phyloP scores from a whole-genome alignment of 1,140 invertebrate genomes.

The Xylocopa sonorina region DNA sequence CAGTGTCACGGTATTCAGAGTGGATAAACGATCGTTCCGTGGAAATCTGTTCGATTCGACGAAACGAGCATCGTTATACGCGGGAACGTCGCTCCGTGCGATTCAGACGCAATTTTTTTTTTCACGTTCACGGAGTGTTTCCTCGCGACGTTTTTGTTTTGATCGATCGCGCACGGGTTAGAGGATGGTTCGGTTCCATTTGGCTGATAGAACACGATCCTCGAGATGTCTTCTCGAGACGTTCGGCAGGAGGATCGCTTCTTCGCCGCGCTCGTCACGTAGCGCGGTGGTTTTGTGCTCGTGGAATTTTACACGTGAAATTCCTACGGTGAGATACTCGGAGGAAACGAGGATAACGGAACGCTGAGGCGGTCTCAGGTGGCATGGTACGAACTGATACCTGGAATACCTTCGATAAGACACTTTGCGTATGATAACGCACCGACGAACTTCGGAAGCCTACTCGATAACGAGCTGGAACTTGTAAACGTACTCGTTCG shows the following conservation, averaged over 20 bases:
- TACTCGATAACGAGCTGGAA: not conserved
- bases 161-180: too few relatives aligned
- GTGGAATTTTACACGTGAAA: not conserved
- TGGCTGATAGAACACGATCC: not conserved
- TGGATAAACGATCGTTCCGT: not conserved
- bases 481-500: not conserved
- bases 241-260: not conserved
- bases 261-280: not conserved
- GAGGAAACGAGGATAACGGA: not conserved
- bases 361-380: not conserved
- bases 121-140: too few relatives aligned
- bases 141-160: too few relatives aligned
- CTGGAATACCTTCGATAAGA: conserved; percentile 11
- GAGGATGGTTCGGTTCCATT: too few relatives aligned
- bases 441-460: not conserved
- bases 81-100: too few relatives aligned
- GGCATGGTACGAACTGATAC: not conserved
- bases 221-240: not conserved
- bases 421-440: conserved; percentile 14
- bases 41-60: not conserved
- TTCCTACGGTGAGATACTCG: not conserved
- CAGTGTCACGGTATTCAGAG: conserved; percentile 10
- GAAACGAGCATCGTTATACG: too few relatives aligned
- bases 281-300: not conserved
- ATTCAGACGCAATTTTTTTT: too few relatives aligned